Percentiles rank a stretch among this genome's conserved stretches.
Evolutionary conservation across 2,797 vertebrate species (phyloP).

Genomic region (Crossoptilon crossoptilon): DNA sequence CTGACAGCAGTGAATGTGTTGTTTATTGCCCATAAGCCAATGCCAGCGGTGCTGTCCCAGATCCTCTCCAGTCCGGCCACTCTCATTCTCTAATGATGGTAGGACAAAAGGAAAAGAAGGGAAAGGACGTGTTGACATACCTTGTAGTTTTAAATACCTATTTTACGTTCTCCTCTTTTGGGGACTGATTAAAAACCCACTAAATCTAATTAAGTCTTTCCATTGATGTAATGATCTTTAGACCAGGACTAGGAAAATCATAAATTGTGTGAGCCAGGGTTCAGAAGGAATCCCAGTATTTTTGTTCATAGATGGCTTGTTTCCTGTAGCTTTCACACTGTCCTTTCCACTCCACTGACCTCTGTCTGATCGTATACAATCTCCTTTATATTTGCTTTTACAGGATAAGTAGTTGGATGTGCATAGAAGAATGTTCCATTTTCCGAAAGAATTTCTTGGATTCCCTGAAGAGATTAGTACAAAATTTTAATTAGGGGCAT

Average conservation of each 20-base stretch:
- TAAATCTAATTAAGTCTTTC: constrained; percentile 27
- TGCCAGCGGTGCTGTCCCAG: constrained; percentile 5
- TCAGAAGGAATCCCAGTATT: constrained; percentile 45
- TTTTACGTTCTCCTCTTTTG: not conserved
- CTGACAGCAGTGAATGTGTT: not conserved
- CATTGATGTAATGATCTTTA: constrained; percentile 4
- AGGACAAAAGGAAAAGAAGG: constrained; percentile 5
- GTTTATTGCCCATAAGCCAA: not conserved
- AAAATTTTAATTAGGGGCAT: constrained; percentile 61
- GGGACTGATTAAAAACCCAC: not conserved
- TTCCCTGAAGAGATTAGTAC: constrained; percentile 68
- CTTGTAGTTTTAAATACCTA: not conserved
- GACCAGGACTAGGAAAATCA: constrained; percentile 17
- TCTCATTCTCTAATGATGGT: not conserved
- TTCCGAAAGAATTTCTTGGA: constrained; percentile 51
- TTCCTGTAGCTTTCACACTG: constrained; percentile 68
- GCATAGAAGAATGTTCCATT: constrained; percentile 34
- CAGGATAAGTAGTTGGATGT: constrained; percentile 56
- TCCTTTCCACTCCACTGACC: constrained; percentile 66
- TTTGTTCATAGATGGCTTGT: constrained; percentile 58
- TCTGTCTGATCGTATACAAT: constrained; percentile 63
- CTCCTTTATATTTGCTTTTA: constrained; percentile 56
- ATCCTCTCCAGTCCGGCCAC: not conserved
- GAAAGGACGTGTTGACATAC: not conserved
- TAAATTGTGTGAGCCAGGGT: constrained; percentile 16